Evolutionary conservation across 1,140 invertebrate genomes (phyloP), one percentile per base, ranked within the genome.

Genomic region (Drosophila sproati): DNA sequence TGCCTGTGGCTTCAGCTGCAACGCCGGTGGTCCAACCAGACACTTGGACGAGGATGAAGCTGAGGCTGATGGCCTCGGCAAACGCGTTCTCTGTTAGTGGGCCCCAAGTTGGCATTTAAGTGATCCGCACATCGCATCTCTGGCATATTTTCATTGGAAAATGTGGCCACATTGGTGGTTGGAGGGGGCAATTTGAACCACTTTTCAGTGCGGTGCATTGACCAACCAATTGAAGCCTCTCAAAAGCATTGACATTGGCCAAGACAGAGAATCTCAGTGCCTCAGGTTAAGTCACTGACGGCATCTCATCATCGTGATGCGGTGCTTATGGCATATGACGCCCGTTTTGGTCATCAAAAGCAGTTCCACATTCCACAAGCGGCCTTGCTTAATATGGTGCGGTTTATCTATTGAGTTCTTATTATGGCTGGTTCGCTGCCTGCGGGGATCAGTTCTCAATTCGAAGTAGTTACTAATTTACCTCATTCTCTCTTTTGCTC

Each of bases 71-170:
- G 77, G 82, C 78, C 66, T 63, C 66, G 57, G 45, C n/a, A 75
- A 78, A 86, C 78, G 78, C 82, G 73, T 81, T 86, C 80, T 77
- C 34, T 35, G 35, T 66, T 0, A 43, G 10, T 43, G 3, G 35
- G 7, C 51, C 62, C 63, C 62, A 60, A 73, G 35, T 59, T 68
- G 56, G 71, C 63, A 73, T 37, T 52, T 71, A 71, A 71, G 71
- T 73, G 63, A 70, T 70, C 45, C 56, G 50, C 51, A 57, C 35
- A 43, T 60, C 41, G 60, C 63, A 51, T 59, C 50, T 64, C 51
- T 77, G 76, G 82, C 64, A 77, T 76, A 80, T 82, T 88, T 87
- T 87, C 83, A 64, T 70, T 83, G 80, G 83, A 87, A 87, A 80
- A 73, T 69, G 66, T 5, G 35, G 12, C 39, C n/a, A 41, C 12